Evolutionary conservation across 2,113 vertebrate genomes (phyloP).

Genomic region (Malaclemys terrapin): DNA sequence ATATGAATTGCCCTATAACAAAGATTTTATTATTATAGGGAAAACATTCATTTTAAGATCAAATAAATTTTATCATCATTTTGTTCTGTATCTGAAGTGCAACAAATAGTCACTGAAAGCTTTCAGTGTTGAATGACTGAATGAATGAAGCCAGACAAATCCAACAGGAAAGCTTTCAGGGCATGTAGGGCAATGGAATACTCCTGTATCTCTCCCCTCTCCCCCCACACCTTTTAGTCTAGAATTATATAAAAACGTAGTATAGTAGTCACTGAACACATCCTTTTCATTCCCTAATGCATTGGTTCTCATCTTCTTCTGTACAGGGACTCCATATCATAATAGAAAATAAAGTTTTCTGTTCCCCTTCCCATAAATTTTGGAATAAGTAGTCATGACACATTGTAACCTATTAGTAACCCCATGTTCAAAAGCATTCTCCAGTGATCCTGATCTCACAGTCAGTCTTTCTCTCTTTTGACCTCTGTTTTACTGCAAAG

Average conservation of each 20-base stretch:
- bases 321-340: neutral
- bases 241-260: neutral
- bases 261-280: neutral
- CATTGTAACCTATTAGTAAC: neutral
- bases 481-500: neutral
- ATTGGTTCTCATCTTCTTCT: neutral
- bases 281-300: neutral
- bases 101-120: neutral
- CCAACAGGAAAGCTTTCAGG: neutral
- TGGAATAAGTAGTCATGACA: neutral
- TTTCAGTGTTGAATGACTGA: neutral
- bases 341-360: neutral
- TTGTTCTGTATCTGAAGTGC: neutral
- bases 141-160: neutral
- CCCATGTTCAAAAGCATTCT: neutral
- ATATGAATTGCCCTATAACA: conserved; percentile 18
- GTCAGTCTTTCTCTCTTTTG: neutral
- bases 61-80: conserved; percentile 23
- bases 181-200: neutral
- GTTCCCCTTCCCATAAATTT: neutral
- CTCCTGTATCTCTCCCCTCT: neutral
- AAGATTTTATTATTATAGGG: conserved; percentile 30
- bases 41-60: conserved; percentile 36
- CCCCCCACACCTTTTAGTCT: neutral
- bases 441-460: neutral